phyloP scores from a whole-genome alignment of 2,888 invertebrate species.

The Lamproptera curius region DNA sequence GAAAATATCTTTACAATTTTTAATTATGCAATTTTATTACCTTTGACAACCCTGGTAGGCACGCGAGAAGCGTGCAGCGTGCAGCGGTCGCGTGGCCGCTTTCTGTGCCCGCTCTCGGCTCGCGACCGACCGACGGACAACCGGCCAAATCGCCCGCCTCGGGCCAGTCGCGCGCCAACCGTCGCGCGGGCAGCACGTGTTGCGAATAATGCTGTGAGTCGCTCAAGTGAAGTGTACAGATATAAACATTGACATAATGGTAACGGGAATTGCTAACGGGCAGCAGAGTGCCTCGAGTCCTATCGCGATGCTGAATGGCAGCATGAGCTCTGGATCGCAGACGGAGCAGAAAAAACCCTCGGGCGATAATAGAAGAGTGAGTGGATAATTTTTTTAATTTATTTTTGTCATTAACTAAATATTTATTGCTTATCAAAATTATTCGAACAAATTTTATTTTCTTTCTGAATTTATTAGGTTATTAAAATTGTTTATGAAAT shows the following conservation, averaged over 20 bases:
- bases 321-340: constrained; percentile 45
- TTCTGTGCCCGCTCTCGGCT: constrained; percentile 25
- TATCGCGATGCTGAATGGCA: constrained; percentile 32
- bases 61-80: constrained; percentile 57
- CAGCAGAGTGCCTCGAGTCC: constrained; percentile 47
- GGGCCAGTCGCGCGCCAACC: constrained; percentile 65
- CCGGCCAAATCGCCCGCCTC: constrained; percentile 27
- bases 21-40: neutral
- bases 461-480: too few relatives aligned
- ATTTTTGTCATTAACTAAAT: too few relatives aligned
- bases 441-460: too few relatives aligned
- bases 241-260: constrained; percentile 46
- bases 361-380: constrained; percentile 66
- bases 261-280: constrained; percentile 59
- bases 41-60: constrained; percentile 30
- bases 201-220: constrained; percentile 28
- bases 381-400: constrained; percentile 28
- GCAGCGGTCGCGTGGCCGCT: constrained; percentile 50
- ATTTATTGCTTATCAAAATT: too few relatives aligned
- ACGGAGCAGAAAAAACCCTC: constrained; percentile 53
- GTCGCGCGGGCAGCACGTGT: constrained; percentile 39
- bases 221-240: constrained; percentile 28
- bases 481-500: too few relatives aligned
- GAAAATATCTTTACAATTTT: too few relatives aligned
- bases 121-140: constrained; percentile 23